Evolutionary conservation across 2,888 invertebrate genomes (phyloP).

Genomic region (Minunthozetes semirufus): DNA sequence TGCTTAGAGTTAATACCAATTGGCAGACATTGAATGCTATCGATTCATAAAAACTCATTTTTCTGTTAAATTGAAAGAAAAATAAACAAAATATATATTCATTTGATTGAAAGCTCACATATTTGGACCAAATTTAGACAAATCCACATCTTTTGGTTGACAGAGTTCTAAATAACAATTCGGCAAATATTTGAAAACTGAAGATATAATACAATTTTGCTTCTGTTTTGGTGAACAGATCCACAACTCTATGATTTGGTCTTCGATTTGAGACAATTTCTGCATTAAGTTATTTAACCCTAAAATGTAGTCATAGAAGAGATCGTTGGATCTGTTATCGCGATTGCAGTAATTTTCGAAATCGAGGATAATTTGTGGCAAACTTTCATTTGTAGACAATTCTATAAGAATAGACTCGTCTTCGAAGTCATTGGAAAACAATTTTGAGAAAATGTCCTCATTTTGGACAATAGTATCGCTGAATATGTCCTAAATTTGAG

Average conservation of each 20-base stretch:
- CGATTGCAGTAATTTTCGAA: not conserved
- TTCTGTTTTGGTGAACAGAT: not conserved
- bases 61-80: not conserved
- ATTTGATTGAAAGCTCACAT: constrained; percentile 24
- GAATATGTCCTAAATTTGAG: not conserved
- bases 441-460: not conserved
- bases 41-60: constrained; percentile 32
- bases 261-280: constrained; percentile 25
- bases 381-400: not conserved
- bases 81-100: not conserved
- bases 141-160: constrained; percentile 12
- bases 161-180: constrained; percentile 10
- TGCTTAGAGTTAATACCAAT: constrained; percentile 5
- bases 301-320: not conserved
- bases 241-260: constrained; percentile 18
- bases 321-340: not conserved
- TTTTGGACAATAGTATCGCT: not conserved
- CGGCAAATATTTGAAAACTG: not conserved
- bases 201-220: not conserved
- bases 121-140: not conserved
- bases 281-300: constrained; percentile 26
- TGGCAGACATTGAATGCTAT: constrained; percentile 25
- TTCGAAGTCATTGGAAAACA: constrained; percentile 10
- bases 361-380: constrained; percentile 18
- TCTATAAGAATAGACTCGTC: constrained; percentile 11